Conservation (phyloP, 2,888 invertebrate genomes). For the Rugalucina vietnamica region DNA sequence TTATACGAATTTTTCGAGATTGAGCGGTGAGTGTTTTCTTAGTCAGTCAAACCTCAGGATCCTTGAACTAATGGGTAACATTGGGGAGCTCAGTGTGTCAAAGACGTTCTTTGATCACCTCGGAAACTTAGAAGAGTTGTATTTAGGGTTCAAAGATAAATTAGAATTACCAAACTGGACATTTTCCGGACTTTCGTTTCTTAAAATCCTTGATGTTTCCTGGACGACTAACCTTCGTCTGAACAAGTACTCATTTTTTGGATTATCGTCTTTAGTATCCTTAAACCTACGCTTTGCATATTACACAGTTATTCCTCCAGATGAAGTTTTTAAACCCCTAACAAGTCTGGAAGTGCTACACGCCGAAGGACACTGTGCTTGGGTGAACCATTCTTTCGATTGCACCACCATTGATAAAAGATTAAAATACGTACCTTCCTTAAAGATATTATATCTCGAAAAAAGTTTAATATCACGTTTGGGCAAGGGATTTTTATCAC, state of each 20-base stretch:
- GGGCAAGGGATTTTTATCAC: neutral
- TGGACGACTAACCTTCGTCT: neutral
- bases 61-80: neutral
- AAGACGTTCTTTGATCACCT: neutral
- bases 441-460: neutral
- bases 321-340: neutral
- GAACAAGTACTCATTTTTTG: neutral
- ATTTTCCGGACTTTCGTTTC: neutral
- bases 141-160: neutral
- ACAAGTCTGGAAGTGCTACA: neutral
- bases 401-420: neutral
- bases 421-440: neutral
- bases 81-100: neutral
- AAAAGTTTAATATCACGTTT: neutral
- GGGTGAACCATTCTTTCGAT: neutral
- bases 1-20: neutral
- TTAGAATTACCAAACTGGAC: neutral
- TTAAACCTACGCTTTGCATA: neutral
- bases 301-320: neutral
- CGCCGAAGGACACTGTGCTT: neutral
- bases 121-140: neutral
- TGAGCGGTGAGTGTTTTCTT: neutral
- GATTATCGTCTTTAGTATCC: neutral
- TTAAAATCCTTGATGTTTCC: neutral
- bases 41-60: neutral